phyloP scores from a whole-genome alignment of 1,140 invertebrate species.

The Rhopalosiphum padi region DNA sequence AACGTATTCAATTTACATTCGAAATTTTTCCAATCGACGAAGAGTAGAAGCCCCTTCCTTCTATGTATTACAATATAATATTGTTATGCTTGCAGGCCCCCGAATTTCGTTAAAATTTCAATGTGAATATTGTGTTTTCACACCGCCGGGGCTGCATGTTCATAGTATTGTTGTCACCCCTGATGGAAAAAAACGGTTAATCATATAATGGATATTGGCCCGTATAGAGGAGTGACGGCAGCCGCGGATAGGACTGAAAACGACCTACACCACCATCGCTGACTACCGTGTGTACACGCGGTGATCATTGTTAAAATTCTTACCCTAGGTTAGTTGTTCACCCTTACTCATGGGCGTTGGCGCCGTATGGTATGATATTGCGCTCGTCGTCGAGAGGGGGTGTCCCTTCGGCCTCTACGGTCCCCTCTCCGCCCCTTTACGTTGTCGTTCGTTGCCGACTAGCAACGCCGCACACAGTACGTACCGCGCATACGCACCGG shows the following conservation, averaged over 20 bases:
- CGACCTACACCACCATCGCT: constrained; percentile 11
- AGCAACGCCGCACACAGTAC: neutral
- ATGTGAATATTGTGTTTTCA: neutral
- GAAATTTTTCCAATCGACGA: neutral
- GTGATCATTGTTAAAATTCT: constrained; percentile 56
- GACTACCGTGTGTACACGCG: neutral
- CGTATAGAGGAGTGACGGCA: neutral
- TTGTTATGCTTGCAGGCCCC: neutral
- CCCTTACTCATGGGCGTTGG: constrained; percentile 55
- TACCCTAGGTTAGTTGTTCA: constrained; percentile 56
- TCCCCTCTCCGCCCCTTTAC: neutral
- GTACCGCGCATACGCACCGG: neutral
- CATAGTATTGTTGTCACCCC: constrained; percentile 45
- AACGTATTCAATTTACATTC: neutral
- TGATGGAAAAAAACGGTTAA: constrained; percentile 45
- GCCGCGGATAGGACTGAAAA: neutral
- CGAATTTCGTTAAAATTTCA: constrained; percentile 47
- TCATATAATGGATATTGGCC: constrained; percentile 39
- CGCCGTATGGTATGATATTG: constrained; percentile 22
- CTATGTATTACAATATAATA: neutral
- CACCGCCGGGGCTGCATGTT: neutral
- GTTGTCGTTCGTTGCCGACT: constrained; percentile 2
- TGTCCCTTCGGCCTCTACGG: constrained; percentile 18
- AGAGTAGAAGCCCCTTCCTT: neutral
- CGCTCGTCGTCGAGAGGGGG: constrained; percentile 11